phyloP scores from a whole-genome alignment of 2,888 invertebrate species.

The Tanytarsus gracilentus region DNA sequence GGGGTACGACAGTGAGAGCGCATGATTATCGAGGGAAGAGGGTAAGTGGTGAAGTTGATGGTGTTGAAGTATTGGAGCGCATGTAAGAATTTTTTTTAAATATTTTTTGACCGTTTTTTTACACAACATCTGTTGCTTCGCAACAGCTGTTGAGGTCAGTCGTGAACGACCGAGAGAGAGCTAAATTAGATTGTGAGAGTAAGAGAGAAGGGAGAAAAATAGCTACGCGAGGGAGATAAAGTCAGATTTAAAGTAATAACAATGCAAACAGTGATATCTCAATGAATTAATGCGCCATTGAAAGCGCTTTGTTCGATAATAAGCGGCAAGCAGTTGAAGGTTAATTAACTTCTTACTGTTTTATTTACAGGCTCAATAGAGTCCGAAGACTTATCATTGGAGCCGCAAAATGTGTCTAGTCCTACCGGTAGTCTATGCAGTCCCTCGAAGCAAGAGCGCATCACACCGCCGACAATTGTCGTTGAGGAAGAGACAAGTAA shows the following conservation, averaged over 20 bases:
- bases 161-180: too few relatives aligned
- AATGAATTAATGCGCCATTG: slow-evolving; percentile 16
- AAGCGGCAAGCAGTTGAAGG: not conserved
- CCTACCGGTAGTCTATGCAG: slow-evolving; percentile 47
- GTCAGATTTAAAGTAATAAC: not conserved
- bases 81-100: too few relatives aligned
- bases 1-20: too few relatives aligned
- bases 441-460: slow-evolving; percentile 55
- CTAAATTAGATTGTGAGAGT: too few relatives aligned
- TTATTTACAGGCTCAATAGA: slow-evolving; percentile 65
- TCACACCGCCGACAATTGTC: slow-evolving; percentile 52
- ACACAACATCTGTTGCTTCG: too few relatives aligned
- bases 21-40: too few relatives aligned
- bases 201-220: not conserved
- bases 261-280: slow-evolving; percentile 25
- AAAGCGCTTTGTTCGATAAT: not conserved
- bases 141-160: too few relatives aligned
- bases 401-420: slow-evolving; percentile 46
- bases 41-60: too few relatives aligned
- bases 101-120: too few relatives aligned
- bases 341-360: slow-evolving; percentile 30
- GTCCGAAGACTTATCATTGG: slow-evolving; percentile 68
- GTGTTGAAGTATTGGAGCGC: too few relatives aligned
- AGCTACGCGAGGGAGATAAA: slow-evolving; percentile 15
- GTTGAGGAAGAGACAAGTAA: slow-evolving; percentile 68